phyloP scores from a whole-genome alignment of 1,140 invertebrate species.

The Nasonia longicornis region DNA sequence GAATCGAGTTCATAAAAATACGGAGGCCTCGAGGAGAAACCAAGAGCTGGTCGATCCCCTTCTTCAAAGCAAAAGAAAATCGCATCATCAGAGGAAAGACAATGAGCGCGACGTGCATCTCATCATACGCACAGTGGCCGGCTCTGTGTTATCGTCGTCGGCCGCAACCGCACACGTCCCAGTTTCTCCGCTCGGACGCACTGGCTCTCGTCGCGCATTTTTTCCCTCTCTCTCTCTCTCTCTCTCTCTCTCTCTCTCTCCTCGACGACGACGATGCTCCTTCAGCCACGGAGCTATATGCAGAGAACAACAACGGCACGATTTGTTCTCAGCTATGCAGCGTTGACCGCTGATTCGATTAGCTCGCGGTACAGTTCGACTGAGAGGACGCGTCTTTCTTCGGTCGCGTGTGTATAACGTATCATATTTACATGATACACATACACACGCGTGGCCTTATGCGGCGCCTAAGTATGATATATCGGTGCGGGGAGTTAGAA shows the following conservation, averaged over 20 bases:
- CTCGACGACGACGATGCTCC: neutral
- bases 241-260: neutral
- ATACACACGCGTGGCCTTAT: neutral
- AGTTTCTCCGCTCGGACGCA: conserved; percentile 54
- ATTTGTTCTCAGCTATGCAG: conserved; percentile 12
- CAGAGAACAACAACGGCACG: neutral
- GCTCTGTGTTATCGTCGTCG: neutral
- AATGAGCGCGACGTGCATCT: too few species aligned
- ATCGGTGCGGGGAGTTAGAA: neutral
- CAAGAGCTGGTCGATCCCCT: too few species aligned
- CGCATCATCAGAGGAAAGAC: too few species aligned
- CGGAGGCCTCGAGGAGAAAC: too few species aligned
- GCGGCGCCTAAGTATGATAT: neutral
- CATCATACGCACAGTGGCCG: neutral
- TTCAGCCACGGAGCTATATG: neutral
- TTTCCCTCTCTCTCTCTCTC: neutral
- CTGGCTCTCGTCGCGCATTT: neutral
- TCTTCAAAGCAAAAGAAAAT: too few species aligned
- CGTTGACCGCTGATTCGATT: neutral
- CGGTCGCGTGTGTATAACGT: neutral
- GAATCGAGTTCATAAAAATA: too few species aligned
- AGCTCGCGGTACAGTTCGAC: neutral
- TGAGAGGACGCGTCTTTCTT: neutral
- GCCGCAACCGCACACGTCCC: conserved; percentile 47
- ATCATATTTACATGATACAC: too few species aligned